A percentile compares a stretch with the other conserved stretches of the same genome.
Conservation (phyloP, 1,140 invertebrate genomes). For the Pectinophora gossypiella region DNA sequence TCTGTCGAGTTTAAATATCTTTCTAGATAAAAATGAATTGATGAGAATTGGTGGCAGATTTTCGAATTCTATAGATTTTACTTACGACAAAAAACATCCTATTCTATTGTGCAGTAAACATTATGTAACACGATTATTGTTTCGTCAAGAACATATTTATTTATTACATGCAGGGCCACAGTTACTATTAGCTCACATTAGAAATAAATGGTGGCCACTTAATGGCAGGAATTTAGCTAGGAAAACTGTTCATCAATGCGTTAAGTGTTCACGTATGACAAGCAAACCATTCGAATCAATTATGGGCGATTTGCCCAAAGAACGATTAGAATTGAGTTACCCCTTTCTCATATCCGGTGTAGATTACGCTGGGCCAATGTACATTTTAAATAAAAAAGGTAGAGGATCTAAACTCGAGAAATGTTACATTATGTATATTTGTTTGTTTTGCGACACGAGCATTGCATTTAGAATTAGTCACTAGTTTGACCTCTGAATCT, state of each 20-base stretch:
- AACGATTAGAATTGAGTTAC: constrained; percentile 20
- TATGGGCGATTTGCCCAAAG: constrained; percentile 1
- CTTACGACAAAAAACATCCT: too few species aligned
- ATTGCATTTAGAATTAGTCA: constrained; percentile 6
- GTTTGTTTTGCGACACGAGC: constrained; percentile 3
- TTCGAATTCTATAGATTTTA: neutral
- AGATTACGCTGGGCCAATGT: constrained; percentile 28
- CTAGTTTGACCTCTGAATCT: constrained; percentile 6
- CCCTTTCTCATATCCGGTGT: constrained; percentile 21
- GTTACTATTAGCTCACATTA: too few species aligned
- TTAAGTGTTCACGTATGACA: neutral
- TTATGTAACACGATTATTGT: neutral
- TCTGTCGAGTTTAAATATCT: neutral
- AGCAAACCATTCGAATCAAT: neutral
- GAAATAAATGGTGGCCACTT: neutral
- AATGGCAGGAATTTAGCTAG: neutral
- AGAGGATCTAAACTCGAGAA: constrained; percentile 10
- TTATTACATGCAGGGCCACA: constrained; percentile 2
- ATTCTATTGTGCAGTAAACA: too few species aligned
- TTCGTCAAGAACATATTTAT: neutral
- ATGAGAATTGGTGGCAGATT: neutral
- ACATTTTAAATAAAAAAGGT: constrained; percentile 8
- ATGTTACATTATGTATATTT: constrained; percentile 11
- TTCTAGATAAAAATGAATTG: neutral
- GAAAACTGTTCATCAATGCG: neutral